Base-by-base conservation (phyloP, 2,113 vertebrate genomes). In the Cariama cristata region DNA sequence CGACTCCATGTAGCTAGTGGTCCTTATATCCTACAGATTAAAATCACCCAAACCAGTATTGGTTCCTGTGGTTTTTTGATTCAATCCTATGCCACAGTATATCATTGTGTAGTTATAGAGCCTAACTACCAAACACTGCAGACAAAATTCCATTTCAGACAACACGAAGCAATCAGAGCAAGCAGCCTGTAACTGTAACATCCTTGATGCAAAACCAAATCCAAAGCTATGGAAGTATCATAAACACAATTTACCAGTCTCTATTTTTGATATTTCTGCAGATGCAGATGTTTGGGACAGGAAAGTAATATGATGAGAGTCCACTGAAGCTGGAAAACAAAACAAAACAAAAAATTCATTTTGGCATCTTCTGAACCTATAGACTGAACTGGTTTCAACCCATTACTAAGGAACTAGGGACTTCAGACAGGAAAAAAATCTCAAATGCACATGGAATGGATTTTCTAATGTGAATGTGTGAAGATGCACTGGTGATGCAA, bases 201-300 rank as follows among this genome's bases (percentile, higher is more conserved):
- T 16, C 6, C 11, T 35, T 85, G 38, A 68, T 2, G 9, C 8
- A 74, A 63, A 79, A 49, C 0, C 12, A 68, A 73, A 49, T 30
- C 50, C 8, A 58, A 73, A 69, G 11, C 9, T 86, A 80, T 9
- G 4, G 3, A 88, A 79, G 27, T n/a, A 72, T 56, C 32, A 56
- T 18, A 62, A 94, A 77, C 4, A 66, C 8, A 66, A 86, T 94
- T 95, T 95, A 94, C 95, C 90, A 35, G 63, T 84, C 45, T 93
- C 38, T 94, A 86, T 14, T 89, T 94, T 33, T 91, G 89, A 16
- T 86, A 97, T 89, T 91, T 93, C 92, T 93, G 93, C 59, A 80
- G 89, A 88, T 73, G 72, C 58, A 95, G 87, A 93, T 86, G 52
- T 86, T 89, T 81, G 84, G 14, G 55, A 66, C 1, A 20, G 87